Conservation (phyloP, 2,113 vertebrate genomes). For the Gnathonemus longibarbis region DNA sequence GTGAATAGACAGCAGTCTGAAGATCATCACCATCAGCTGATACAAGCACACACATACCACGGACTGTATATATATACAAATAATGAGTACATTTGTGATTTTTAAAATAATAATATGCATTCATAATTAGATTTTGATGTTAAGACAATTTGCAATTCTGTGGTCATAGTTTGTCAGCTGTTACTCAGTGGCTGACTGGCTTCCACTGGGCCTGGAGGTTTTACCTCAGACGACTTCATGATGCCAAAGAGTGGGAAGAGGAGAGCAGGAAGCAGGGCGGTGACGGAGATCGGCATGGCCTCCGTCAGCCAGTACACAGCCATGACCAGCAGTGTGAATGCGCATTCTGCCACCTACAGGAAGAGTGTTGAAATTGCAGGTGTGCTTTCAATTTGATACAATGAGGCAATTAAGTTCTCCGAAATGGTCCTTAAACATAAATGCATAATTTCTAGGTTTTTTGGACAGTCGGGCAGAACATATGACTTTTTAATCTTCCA, state of each 20-base stretch:
- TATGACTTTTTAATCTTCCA: not conserved
- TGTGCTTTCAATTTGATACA: not conserved
- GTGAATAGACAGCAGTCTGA: not conserved
- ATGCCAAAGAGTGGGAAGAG: constrained; percentile 82
- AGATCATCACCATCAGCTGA: not conserved
- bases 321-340: constrained; percentile 72
- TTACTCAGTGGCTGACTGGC: not conserved
- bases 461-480: not conserved
- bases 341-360: constrained; percentile 79
- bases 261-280: constrained; percentile 77
- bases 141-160: not conserved
- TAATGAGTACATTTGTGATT: not conserved
- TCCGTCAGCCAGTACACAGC: constrained; percentile 81
- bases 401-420: not conserved
- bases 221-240: constrained; percentile 73
- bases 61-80: not conserved
- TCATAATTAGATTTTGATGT: not conserved
- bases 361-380: constrained; percentile 21
- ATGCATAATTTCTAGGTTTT: not conserved
- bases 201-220: not conserved
- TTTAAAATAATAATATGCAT: not conserved
- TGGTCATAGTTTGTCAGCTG: not conserved
- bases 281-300: constrained; percentile 73
- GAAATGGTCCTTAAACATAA: not conserved
- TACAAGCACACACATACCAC: not conserved